Evolutionary conservation across 2,113 vertebrate genomes (phyloP).

Genomic region (Ceratotherium simum): DNA sequence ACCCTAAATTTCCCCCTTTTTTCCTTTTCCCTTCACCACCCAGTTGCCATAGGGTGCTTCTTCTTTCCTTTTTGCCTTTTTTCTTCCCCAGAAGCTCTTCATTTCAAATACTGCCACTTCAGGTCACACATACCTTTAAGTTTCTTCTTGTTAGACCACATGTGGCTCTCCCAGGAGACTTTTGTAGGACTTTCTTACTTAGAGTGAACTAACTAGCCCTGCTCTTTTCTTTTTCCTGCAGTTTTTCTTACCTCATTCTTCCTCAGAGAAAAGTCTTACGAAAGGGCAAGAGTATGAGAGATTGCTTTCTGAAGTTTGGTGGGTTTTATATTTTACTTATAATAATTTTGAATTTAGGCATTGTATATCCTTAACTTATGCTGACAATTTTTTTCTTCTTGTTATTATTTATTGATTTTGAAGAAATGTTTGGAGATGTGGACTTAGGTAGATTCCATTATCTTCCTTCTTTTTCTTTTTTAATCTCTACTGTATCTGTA

Average conservation of each 20-base stretch:
- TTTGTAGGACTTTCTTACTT: not conserved
- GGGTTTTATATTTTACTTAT: not conserved
- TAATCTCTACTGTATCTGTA: not conserved
- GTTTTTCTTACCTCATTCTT: not conserved
- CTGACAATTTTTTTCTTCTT: not conserved
- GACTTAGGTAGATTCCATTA: not conserved
- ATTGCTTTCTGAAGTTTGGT: not conserved
- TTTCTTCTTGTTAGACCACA: not conserved
- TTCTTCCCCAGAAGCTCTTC: not conserved
- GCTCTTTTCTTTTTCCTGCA: not conserved
- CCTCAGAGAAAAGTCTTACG: not conserved
- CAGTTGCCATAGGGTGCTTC: not conserved
- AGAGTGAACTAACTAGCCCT: not conserved
- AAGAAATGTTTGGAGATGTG: not conserved
- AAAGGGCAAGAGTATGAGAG: not conserved
- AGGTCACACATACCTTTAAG: not conserved
- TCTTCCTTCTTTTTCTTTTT: not conserved
- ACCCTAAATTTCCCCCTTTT: not conserved
- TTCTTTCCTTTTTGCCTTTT: not conserved
- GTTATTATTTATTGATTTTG: not conserved
- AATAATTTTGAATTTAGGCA: not conserved
- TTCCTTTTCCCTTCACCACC: not conserved
- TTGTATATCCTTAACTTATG: not conserved
- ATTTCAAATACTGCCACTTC: not conserved
- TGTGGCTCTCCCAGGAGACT: not conserved